Conservation (phyloP, 2,113 vertebrate species). For the Chloebia gouldiae region DNA sequence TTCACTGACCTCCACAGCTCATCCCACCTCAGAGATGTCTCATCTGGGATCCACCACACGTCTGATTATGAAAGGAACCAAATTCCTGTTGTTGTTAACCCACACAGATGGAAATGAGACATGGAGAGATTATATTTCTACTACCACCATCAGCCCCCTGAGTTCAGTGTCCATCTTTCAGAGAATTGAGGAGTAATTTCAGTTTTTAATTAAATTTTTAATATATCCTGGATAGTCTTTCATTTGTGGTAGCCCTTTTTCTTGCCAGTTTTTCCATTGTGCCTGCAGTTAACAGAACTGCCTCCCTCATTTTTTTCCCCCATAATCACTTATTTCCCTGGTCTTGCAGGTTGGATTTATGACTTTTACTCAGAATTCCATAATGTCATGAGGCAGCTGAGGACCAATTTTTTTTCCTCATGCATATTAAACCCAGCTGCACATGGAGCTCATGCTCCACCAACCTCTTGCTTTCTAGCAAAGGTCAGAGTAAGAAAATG, state of each 20-base stretch:
- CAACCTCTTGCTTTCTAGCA: not conserved
- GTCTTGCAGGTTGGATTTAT: not conserved
- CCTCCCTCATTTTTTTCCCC: not conserved
- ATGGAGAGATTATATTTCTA: not conserved
- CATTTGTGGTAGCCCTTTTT: not conserved
- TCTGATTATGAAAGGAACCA: not conserved
- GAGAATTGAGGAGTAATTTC: not conserved
- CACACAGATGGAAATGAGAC: not conserved
- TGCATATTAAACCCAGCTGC: not conserved
- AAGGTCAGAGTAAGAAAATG: not conserved
- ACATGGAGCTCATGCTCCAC: not conserved
- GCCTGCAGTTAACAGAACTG: not conserved
- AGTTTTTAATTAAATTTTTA: not conserved
- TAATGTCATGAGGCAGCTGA: slow-evolving; percentile 3
- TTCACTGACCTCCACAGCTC: not conserved
- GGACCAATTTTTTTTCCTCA: not conserved
- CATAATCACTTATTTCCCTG: not conserved
- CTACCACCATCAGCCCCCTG: not conserved
- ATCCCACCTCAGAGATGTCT: not conserved
- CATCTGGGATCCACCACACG: rapidly evolving
- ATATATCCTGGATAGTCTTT: not conserved
- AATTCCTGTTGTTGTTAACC: not conserved
- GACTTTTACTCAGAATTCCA: not conserved
- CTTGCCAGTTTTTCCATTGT: not conserved
- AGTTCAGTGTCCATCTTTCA: not conserved